Conservation (phyloP, 2,888 invertebrate species). For the Agelastica alni region DNA sequence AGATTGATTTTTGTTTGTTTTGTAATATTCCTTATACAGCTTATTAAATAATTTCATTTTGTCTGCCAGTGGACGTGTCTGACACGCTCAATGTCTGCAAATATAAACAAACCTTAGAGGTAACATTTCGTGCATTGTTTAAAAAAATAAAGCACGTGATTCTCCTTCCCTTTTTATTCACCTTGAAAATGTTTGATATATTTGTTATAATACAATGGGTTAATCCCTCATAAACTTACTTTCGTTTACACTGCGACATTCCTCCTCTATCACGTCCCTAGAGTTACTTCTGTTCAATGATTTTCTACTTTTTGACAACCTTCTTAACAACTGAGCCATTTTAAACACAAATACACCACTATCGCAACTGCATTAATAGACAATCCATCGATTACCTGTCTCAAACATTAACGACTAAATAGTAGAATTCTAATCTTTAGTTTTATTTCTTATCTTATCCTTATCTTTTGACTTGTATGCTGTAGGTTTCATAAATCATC, state of each 20-base stretch:
- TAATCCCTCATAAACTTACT: conserved; percentile 17
- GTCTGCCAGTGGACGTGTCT: too few species aligned
- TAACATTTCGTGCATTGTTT: too few species aligned
- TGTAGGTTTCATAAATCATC: too few species aligned
- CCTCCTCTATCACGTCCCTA: conserved; percentile 32
- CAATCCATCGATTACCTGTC: conserved; percentile 3
- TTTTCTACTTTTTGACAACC: conserved; percentile 37
- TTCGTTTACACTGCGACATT: conserved; percentile 10
- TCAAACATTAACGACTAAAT: conserved; percentile 18
- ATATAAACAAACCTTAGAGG: too few species aligned
- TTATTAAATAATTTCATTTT: too few species aligned
- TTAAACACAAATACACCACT: background rate
- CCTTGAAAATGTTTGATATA: too few species aligned
- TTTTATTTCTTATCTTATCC: background rate
- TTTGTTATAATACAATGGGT: too few species aligned
- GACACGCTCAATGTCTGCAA: too few species aligned
- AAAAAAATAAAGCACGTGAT: too few species aligned
- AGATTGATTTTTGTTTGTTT: too few species aligned
- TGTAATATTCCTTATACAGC: too few species aligned
- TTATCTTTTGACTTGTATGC: background rate
- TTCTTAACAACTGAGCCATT: conserved; percentile 38
- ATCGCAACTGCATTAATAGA: conserved; percentile 1
- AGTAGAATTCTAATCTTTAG: conserved; percentile 1
- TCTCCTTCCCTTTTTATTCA: too few species aligned
- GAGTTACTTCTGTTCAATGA: conserved; percentile 32